These are phyloP conservation scores for Zaprionus kolodkinae DNA, from an alignment of 1,140 invertebrate genomes.

Conservation along the genomic window DNA sequence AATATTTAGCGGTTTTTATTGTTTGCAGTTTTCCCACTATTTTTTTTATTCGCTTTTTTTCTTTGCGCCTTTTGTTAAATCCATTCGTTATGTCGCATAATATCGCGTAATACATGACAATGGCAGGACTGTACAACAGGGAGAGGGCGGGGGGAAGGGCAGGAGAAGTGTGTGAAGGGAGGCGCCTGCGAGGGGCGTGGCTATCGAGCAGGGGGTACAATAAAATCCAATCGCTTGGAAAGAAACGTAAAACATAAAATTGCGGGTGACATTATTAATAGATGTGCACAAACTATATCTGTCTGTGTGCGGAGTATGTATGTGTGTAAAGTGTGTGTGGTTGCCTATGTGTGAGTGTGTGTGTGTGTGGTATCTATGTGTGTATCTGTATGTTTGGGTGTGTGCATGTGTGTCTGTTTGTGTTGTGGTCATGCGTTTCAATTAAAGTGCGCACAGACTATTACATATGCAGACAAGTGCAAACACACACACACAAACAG, in stretches of 20 bases:
- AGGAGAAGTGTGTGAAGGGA: not conserved
- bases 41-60: not conserved
- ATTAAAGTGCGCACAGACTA: constrained; percentile 43
- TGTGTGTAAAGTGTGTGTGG: too few species aligned
- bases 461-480: constrained; percentile 16
- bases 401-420: constrained; percentile 8
- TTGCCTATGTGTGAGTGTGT: not conserved
- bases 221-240: constrained; percentile 53
- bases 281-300: constrained; percentile 31
- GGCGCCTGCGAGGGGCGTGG: not conserved
- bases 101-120: constrained; percentile 29
- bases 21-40: not conserved
- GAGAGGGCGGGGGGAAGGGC: not conserved
- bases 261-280: constrained; percentile 52
- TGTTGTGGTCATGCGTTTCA: constrained; percentile 47
- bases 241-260: constrained; percentile 57
- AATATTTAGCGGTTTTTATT: constrained; percentile 44
- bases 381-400: not conserved
- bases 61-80: constrained; percentile 6
- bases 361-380: constrained; percentile 21
- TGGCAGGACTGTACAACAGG: not conserved
- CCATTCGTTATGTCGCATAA: constrained; percentile 27
- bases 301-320: not conserved
- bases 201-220: constrained; percentile 28
- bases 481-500: constrained; percentile 1